Conservation (phyloP, 2,113 vertebrate genomes). For the Odocoileus hemionus region DNA sequence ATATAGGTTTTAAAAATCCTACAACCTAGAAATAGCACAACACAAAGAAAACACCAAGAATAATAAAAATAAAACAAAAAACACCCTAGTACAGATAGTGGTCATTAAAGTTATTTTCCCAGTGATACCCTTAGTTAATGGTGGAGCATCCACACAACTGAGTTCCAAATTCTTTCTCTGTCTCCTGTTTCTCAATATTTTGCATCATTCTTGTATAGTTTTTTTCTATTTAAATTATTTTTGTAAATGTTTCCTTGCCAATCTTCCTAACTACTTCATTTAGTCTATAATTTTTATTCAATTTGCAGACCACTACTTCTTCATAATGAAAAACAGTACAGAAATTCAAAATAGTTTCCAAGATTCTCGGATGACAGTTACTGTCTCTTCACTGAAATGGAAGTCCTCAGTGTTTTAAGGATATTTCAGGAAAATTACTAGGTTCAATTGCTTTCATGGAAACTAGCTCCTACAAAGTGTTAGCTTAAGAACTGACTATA, state of each 20-base stretch:
- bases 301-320: not conserved
- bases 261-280: not conserved
- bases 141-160: not conserved
- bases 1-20: not conserved
- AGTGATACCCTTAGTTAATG: not conserved
- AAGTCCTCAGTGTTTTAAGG: not conserved
- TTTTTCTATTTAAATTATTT: not conserved
- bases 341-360: slow-evolving; percentile 17
- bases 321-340: not conserved
- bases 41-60: not conserved
- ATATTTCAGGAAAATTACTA: not conserved
- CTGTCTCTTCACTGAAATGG: not conserved
- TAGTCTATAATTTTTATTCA: not conserved
- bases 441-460: not conserved
- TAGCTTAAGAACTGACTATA: not conserved
- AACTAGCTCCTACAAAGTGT: not conserved
- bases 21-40: not conserved
- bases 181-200: not conserved
- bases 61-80: not conserved
- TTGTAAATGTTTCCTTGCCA: not conserved
- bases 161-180: not conserved
- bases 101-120: not conserved
- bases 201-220: not conserved
- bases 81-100: not conserved
- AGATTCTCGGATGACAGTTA: not conserved